These are phyloP conservation scores for Muscicapa comitata DNA, from an alignment of 2,797 vertebrate genomes.

Conservation along the genomic window DNA sequence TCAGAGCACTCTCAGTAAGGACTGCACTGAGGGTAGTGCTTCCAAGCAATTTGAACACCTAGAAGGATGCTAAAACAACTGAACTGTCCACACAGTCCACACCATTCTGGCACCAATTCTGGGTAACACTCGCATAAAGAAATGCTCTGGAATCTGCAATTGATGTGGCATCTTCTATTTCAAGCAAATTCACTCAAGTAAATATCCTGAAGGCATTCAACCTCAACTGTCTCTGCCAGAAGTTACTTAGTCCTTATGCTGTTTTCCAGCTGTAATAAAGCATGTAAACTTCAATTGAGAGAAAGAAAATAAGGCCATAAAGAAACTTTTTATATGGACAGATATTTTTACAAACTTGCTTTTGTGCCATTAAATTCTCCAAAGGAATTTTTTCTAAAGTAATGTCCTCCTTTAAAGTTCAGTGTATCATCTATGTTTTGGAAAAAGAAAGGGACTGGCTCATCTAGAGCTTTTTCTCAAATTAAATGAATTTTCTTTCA, in stretches of 20 bases:
- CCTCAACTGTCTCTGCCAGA: neutral
- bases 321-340: neutral
- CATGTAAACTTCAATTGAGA: neutral
- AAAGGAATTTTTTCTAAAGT: neutral
- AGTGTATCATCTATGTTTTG: neutral
- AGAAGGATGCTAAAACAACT: neutral
- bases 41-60: neutral
- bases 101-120: neutral
- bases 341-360: neutral
- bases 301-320: neutral
- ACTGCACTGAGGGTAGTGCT: rapidly evolving
- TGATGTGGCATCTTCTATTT: neutral
- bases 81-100: neutral
- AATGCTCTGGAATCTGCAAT: neutral
- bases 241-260: neutral
- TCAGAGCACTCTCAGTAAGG: neutral
- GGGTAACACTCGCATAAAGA: neutral
- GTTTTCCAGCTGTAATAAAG: neutral
- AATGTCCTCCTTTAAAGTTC: neutral
- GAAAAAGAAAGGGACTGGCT: neutral
- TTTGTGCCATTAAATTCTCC: neutral
- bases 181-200: neutral
- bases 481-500: neutral
- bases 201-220: neutral
- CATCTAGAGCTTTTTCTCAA: neutral